Evolutionary conservation across 35 echinoderm and acorn worm species (phyloP).

Genomic region (Eucidaris tribuloides): DNA sequence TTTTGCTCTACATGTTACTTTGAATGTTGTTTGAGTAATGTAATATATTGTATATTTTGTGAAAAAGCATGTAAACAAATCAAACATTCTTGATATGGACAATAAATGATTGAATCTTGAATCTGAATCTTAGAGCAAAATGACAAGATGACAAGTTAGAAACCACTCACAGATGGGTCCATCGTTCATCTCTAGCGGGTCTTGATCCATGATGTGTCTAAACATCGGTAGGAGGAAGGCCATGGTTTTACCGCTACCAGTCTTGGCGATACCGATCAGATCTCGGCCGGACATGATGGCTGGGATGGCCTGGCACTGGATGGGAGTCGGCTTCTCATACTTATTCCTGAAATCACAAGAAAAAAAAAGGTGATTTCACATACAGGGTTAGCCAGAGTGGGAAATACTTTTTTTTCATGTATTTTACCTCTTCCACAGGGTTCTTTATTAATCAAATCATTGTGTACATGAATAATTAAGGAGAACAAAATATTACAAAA

Average conservation of each 20-base stretch:
- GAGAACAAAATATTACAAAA: not conserved
- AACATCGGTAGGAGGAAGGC: conserved; percentile 92
- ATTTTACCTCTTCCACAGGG: too few relatives aligned
- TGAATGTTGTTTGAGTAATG: too few relatives aligned
- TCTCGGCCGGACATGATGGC: conserved; percentile 91
- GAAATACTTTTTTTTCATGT: not conserved
- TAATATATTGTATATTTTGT: too few relatives aligned
- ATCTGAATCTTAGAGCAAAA: too few relatives aligned
- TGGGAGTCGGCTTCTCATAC: conserved; percentile 97
- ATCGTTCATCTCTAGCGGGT: conserved; percentile 76
- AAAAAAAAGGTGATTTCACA: not conserved
- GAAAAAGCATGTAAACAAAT: too few relatives aligned
- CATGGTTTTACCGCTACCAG: conserved; percentile 89
- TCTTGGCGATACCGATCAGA: conserved; percentile 97
- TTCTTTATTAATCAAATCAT: too few relatives aligned
- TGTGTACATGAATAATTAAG: not conserved
- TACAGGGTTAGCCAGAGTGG: not conserved
- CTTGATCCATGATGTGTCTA: conserved; percentile 92
- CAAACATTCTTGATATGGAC: too few relatives aligned
- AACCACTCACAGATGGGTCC: conserved; percentile 78
- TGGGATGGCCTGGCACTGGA: conserved; percentile 90
- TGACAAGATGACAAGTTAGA: too few relatives aligned
- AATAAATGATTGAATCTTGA: too few relatives aligned
- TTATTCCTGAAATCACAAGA: conserved; percentile 81
- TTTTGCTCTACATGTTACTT: too few relatives aligned